Evolutionary conservation across 2,888 invertebrate species (phyloP).

Genomic region (Linnaemya tessellans): DNA sequence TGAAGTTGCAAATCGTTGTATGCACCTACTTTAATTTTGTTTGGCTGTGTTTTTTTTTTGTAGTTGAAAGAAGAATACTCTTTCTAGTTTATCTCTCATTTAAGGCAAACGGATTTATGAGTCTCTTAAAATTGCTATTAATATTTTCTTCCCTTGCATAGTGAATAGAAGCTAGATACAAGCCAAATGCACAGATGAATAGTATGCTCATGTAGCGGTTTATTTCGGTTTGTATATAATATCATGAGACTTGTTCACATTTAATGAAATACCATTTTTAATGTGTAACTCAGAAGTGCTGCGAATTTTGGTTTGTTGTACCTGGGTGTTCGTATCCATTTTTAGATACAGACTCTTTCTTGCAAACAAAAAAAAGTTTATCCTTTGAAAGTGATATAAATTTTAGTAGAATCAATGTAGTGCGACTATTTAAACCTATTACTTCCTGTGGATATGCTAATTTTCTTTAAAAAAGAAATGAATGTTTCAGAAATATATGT

Average conservation of each 20-base stretch:
- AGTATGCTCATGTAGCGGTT: slow-evolving; percentile 2
- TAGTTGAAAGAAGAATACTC: slow-evolving; percentile 17
- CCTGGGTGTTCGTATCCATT: no score
- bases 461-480: no score
- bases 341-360: no score
- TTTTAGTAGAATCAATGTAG: no score
- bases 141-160: slow-evolving; percentile 39
- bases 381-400: no score
- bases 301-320: no score
- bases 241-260: no score
- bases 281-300: no score
- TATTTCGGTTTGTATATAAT: not conserved
- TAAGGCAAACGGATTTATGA: slow-evolving; percentile 22
- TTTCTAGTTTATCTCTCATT: slow-evolving; percentile 50
- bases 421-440: no score
- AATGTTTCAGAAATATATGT: no score
- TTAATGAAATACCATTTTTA: no score
- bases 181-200: slow-evolving; percentile 14
- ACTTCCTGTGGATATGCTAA: not conserved
- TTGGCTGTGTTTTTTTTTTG: slow-evolving; percentile 30
- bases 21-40: slow-evolving; percentile 60
- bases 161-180: not conserved
- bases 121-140: slow-evolving; percentile 48
- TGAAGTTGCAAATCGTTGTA: slow-evolving; percentile 72
- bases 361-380: no score